Evolutionary conservation across 2,888 invertebrate genomes (phyloP).

Genomic region (Schizotus pectinicornis): DNA sequence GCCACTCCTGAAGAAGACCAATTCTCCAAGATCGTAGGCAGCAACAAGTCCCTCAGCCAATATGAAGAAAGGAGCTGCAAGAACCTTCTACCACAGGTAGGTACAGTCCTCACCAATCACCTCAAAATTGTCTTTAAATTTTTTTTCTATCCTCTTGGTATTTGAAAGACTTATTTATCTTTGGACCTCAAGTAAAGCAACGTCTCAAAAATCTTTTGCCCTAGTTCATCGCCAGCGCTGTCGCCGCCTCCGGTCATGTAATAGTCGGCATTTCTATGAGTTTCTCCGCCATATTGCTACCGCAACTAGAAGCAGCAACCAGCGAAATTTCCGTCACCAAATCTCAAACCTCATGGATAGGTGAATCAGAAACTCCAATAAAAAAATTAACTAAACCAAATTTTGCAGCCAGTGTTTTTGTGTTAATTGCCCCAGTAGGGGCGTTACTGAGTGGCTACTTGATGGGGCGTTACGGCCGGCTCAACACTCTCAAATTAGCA

Average conservation of each 20-base stretch:
- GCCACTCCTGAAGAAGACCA: not conserved
- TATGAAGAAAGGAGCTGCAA: conserved; percentile 9
- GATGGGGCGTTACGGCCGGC: conserved; percentile 61
- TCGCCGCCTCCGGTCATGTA: conserved; percentile 2
- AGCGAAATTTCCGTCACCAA: conserved; percentile 51
- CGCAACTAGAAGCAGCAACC: conserved; percentile 56
- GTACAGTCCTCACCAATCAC: too few relatives aligned
- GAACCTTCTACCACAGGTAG: conserved; percentile 15
- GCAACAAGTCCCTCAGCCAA: conserved; percentile 10
- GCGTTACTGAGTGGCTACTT: conserved; percentile 60
- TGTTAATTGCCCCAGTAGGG: conserved; percentile 61
- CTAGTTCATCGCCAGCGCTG: conserved; percentile 4
- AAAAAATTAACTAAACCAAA: conserved; percentile 8
- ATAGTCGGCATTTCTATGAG: conserved; percentile 58
- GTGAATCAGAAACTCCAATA: conserved; percentile 44
- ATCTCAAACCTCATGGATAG: conserved; percentile 60
- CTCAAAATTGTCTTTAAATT: too few relatives aligned
- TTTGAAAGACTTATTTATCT: too few relatives aligned
- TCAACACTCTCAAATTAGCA: conserved; percentile 61
- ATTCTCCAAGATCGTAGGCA: not conserved
- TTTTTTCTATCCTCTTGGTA: too few relatives aligned
- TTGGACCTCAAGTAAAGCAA: too few relatives aligned
- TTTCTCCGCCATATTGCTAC: conserved; percentile 62
- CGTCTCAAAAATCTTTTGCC: not conserved
- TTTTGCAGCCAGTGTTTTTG: conserved; percentile 61